A percentile compares a stretch with the other conserved stretches of the same genome.
These are phyloP conservation scores for Cephalopachus bancanus DNA, from an alignment of 2,797 vertebrate species.

Conservation along the genomic window DNA sequence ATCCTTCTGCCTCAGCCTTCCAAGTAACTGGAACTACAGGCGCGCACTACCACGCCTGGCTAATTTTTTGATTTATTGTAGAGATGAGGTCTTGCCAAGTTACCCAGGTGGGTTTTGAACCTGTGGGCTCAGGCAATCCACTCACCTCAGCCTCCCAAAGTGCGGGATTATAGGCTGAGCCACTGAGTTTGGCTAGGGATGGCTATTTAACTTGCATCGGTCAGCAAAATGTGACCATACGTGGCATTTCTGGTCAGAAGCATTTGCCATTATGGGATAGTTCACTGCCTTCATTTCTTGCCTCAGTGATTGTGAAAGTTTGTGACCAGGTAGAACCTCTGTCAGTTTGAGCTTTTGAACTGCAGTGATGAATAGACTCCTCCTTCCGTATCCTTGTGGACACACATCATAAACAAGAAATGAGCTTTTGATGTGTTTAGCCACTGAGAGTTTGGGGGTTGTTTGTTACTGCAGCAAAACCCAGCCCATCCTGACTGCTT, in stretches of 20 bases:
- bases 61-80: no score
- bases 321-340: constrained; percentile 36
- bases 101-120: no score
- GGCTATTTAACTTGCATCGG: not conserved
- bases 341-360: not conserved
- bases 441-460: constrained; percentile 37
- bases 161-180: no score
- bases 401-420: constrained; percentile 12
- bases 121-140: no score
- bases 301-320: constrained; percentile 31
- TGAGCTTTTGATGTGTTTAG: constrained; percentile 35
- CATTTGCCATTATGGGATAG: not conserved
- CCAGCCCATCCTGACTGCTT: not conserved
- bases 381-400: not conserved
- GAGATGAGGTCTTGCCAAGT: no score
- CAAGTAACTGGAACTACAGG: no score
- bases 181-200: not conserved
- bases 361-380: not conserved
- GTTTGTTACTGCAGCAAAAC: constrained; percentile 41
- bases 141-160: no score
- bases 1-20: no score
- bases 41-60: no score
- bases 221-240: not conserved
- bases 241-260: not conserved
- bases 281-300: not conserved